Conservation (phyloP, 2,888 invertebrate species). For the Orchesellides sinensis region DNA sequence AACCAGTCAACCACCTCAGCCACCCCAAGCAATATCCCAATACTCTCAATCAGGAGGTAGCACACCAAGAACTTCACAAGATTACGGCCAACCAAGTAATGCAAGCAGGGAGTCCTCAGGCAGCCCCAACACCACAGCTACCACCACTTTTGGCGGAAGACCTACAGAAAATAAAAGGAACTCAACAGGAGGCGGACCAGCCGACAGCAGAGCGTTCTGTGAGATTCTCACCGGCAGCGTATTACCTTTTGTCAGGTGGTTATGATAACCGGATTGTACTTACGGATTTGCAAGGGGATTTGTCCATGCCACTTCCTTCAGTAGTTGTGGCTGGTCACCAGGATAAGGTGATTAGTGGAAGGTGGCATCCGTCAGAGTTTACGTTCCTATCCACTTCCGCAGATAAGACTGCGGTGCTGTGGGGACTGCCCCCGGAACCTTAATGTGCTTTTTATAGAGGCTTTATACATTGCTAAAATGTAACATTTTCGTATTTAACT, state of each 20-base stretch:
- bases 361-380: constrained; percentile 99
- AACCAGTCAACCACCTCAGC: constrained; percentile 2
- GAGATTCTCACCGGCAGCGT: constrained; percentile 96
- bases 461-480: too few species aligned
- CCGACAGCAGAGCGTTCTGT: constrained; percentile 82
- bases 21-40: constrained; percentile 17
- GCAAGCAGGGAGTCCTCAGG: constrained; percentile 30
- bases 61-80: constrained; percentile 26
- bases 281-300: constrained; percentile 97
- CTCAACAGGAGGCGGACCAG: constrained; percentile 13
- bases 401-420: constrained; percentile 96
- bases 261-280: constrained; percentile 96
- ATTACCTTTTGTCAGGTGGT: constrained; percentile 94
- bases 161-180: too few species aligned
- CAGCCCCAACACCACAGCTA: constrained; percentile 18
- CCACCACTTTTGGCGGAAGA: too few species aligned
- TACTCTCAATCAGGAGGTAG: constrained; percentile 12
- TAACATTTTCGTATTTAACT: too few species aligned
- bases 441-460: too few species aligned
- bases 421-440: constrained; percentile 91
- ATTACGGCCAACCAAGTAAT: not conserved
- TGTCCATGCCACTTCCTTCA: constrained; percentile 95
- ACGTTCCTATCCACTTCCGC: constrained; percentile 98
- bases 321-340: constrained; percentile 97
- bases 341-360: constrained; percentile 98